Conservation (phyloP, 2,797 vertebrate species). For the Periparus ater region DNA sequence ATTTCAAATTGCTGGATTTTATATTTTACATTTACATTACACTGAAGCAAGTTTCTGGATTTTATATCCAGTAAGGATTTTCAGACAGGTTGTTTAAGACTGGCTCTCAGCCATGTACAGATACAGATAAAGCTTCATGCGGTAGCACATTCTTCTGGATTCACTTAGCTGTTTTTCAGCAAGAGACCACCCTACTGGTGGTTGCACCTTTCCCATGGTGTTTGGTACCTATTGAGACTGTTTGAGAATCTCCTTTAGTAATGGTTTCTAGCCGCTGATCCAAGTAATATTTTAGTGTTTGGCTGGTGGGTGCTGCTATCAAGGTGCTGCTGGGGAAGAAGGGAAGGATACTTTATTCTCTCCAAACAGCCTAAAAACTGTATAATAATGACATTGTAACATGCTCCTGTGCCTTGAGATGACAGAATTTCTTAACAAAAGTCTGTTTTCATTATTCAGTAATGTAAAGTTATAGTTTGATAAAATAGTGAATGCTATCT, state of each 20-base stretch:
- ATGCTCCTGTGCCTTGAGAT: neutral
- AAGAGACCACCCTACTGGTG: neutral
- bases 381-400: neutral
- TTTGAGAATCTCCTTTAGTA: neutral
- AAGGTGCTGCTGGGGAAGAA: neutral
- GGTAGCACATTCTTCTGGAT: neutral
- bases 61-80: neutral
- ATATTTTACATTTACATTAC: neutral
- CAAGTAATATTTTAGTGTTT: neutral
- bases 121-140: neutral
- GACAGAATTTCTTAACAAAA: neutral
- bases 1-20: neutral
- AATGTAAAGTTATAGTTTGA: neutral
- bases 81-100: neutral
- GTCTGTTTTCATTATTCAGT: neutral
- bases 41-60: neutral
- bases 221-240: neutral
- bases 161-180: neutral
- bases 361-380: neutral
- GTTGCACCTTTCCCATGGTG: neutral
- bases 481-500: neutral
- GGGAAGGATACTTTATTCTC: neutral
- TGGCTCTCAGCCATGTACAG: neutral
- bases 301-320: neutral
- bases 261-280: neutral